Base-by-base conservation (phyloP, 2,888 invertebrate genomes). In the Aphrophora alni region DNA sequence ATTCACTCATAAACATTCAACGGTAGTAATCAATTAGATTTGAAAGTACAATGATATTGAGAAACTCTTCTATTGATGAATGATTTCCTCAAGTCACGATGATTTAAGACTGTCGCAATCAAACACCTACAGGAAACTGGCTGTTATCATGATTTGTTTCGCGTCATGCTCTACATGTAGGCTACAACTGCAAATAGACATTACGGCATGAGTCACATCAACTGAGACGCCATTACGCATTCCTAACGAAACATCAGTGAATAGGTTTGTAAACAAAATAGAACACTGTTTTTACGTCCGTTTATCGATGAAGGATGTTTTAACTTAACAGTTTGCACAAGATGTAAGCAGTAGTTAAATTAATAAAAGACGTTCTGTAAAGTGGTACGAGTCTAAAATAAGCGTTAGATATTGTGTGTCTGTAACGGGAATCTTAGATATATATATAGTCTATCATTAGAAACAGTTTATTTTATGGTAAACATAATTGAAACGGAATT, bases 121-220 rank as follows among this genome's bases (percentile, higher is more conserved):
- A 21, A 59, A 59, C 59, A 14, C 1, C n/a, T 2, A 21, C 59
- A 59, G 59, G 59, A 59, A 59, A 59, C 59, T 59, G 59, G 21
- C 14, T 59, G 59, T 59, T 59, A 59, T 59, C 59, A 59, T 59
- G 59, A 59, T 59, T 59, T 59, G 59, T 59, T 59, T 59, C 59
- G 59, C 59, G 59, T 59, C 59, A 59, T 59, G 59, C 59, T 59
- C 59, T 21, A 59, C 59, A 59, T 59, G 21, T 59, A 59, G 59
- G 59, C 59, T 59, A 59, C 59, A 59, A 59, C 59, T 59, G 21
- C 44, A 44, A 44, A 44, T 44, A 44, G 44, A 44, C 44, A 44
- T 59, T 59, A 59, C 1, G 21, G 59, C 12, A 59, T 59, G 59
- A 59, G 59, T 59, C 59, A 59, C 59, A 21, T 8, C 21, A 59